phyloP scores from a whole-genome alignment of 2,113 vertebrate species.

The Lagopus muta region DNA sequence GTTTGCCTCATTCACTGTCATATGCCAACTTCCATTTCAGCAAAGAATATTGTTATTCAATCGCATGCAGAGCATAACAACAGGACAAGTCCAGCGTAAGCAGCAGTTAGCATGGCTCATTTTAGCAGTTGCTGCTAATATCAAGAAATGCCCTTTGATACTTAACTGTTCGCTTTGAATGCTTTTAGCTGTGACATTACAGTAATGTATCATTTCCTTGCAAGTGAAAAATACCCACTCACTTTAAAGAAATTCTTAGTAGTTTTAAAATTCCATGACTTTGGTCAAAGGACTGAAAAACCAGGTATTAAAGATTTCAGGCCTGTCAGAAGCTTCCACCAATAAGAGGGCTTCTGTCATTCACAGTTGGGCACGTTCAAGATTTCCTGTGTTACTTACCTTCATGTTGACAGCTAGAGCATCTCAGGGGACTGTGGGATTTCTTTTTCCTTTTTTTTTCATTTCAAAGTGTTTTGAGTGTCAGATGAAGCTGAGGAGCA shows the following conservation, averaged over 20 bases:
- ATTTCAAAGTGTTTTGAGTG: conserved; percentile 72
- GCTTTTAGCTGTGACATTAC: conserved; percentile 30
- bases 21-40: neutral
- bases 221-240: neutral
- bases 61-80: neutral
- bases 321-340: conserved; percentile 75
- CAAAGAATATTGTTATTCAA: neutral
- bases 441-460: conserved; percentile 64
- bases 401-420: conserved; percentile 76
- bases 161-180: conserved; percentile 40
- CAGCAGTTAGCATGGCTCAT: neutral
- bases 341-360: conserved; percentile 79
- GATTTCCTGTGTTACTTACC: conserved; percentile 76
- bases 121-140: neutral
- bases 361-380: conserved; percentile 74
- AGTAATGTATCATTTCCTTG: conserved; percentile 49
- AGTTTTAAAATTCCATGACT: conserved; percentile 73
- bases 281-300: conserved; percentile 71
- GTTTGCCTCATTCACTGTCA: neutral
- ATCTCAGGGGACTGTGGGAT: conserved; percentile 70
- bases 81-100: neutral
- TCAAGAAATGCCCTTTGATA: neutral
- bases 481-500: conserved; percentile 45
- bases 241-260: conserved; percentile 57
- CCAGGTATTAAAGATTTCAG: conserved; percentile 75